Evolutionary conservation across 2,888 invertebrate genomes (phyloP), one percentile per base, ranked within the genome.

Genomic region (Anticlea derivata): DNA sequence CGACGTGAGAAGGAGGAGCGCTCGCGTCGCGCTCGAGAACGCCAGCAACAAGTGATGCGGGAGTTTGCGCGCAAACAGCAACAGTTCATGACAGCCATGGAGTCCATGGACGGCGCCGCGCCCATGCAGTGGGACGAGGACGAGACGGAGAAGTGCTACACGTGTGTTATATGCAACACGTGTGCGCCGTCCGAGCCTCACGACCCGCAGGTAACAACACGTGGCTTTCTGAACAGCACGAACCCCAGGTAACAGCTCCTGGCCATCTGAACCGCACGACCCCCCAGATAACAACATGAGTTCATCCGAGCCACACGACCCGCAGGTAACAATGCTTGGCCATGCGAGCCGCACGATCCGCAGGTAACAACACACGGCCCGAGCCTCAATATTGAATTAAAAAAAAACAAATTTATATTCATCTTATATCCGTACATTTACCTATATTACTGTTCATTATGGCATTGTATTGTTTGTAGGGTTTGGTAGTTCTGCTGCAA

Each of bases 101-200:
- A 65, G 80, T 60, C 41, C 55, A 57, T 67, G 63, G 77, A 75
- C 41, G 73, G 54, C 88, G 93, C 57, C 84, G 94, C 71, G 33
- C 66, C 69, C 61, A 93, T 93, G 93, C 94, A 94, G 65, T 94
- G 94, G 91, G 93, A 56, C 43, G 61, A 60, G 7, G 60, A 86
- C 65, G 92, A 92, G 68, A 93, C 93, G 27, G 92, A 93, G 62
- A 92, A 92, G 63, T 96, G 96, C 80, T 98, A 97, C 85, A 96
- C 98, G 83, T 99, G 99, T 89, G 98, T 97, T 58, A 99, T 99
- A 68, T 99, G 99, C 84, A 97, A 96, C 88, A 96, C 96, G 77
- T 96, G 96, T 53, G 94, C 96, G 24, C 94, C 97, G 11, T 96
- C 97, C 72, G 95, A 95, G 0, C 94, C 95, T 60, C 93, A 95